Base-by-base conservation (phyloP, 1,140 invertebrate species). In the Atta texana region DNA sequence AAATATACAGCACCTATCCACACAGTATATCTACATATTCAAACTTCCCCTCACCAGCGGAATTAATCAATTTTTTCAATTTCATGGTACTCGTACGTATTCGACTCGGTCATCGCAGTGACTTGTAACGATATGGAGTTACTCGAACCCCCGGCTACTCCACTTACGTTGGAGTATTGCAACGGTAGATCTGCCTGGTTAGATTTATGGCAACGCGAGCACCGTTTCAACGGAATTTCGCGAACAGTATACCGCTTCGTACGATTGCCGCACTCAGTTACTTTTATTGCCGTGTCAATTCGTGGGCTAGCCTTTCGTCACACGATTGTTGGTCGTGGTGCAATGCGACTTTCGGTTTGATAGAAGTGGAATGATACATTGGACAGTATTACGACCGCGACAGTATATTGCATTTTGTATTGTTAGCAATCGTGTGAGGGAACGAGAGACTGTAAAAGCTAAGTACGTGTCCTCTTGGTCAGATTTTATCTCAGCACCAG, bases 31-130 rank as follows among this genome's bases (percentile, higher is more conserved):
- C 10, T 69, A 69, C 66, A 69, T 69, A 84, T 84, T 84, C 80
- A 84, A 84, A 74, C 80, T 75, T 75, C 57, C 39, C n/a, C 39
- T 28, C 55, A 39, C 39, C 12, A 14, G 55, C 69, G 55, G 69
- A 84, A 84, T 84, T 84, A 84, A 84, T 84, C 69, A 84, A 84
- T 84, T 84, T 84, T 84, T 84, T 84, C 80, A 84, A 75, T 84
- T 84, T 84, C 69, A 84, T 55, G 80, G 80, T 24, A 55, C 69
- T 75, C 80, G 69, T 84, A 63, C 80, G 68, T 75, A 74, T 75
- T 75, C 39, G 69, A 75, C 39, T 31, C 80, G 68, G 55, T 39
- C 44, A 84, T 84, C 55, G 69, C 69, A 69, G 80, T 55, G 80
- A 84, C 80, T 84, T 84, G 80, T 61, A 75, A 84, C 80, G 80